Evolutionary conservation across 2,888 invertebrate genomes (phyloP).

Genomic region (Linnaemya vulpina): DNA sequence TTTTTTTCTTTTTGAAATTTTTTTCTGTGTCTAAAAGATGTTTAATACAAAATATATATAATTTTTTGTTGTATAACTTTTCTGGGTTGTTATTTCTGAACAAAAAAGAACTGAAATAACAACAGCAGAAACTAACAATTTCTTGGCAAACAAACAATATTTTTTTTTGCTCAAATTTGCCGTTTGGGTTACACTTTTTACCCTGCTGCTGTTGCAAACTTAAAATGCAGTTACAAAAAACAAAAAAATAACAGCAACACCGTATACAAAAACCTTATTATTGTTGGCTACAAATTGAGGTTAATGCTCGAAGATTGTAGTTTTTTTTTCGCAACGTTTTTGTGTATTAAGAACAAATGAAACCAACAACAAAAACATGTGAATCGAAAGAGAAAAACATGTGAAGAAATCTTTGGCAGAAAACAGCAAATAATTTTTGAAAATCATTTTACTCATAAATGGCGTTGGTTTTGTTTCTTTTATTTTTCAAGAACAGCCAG

Average conservation of each 20-base stretch:
- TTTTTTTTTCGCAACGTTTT: constrained; percentile 44
- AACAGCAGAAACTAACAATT: constrained; percentile 65
- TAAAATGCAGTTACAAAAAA: constrained; percentile 45
- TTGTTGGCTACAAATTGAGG: constrained; percentile 72
- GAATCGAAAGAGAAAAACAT: too few relatives aligned
- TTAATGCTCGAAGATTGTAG: constrained; percentile 68
- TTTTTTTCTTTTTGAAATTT: constrained; percentile 23
- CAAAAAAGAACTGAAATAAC: too few relatives aligned
- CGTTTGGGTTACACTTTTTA: constrained; percentile 50
- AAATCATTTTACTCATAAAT: constrained; percentile 29
- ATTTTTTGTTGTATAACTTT: constrained; percentile 58
- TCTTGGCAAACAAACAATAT: constrained; percentile 71
- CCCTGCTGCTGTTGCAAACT: constrained; percentile 51
- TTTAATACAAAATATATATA: constrained; percentile 68
- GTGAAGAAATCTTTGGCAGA: constrained; percentile 37
- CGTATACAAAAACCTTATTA: constrained; percentile 63
- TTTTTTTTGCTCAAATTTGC: constrained; percentile 59
- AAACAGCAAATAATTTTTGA: constrained; percentile 36
- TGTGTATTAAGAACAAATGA: constrained; percentile 51
- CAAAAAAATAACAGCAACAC: constrained; percentile 25
- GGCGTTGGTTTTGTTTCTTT: not conserved
- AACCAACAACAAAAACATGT: constrained; percentile 14
- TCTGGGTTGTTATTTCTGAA: constrained; percentile 68
- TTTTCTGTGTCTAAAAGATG: constrained; percentile 57
- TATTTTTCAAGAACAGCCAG: not conserved